Evolutionary conservation across 1,140 invertebrate genomes (phyloP).

Genomic region (Scaptodrosophila lebanonensis): DNA sequence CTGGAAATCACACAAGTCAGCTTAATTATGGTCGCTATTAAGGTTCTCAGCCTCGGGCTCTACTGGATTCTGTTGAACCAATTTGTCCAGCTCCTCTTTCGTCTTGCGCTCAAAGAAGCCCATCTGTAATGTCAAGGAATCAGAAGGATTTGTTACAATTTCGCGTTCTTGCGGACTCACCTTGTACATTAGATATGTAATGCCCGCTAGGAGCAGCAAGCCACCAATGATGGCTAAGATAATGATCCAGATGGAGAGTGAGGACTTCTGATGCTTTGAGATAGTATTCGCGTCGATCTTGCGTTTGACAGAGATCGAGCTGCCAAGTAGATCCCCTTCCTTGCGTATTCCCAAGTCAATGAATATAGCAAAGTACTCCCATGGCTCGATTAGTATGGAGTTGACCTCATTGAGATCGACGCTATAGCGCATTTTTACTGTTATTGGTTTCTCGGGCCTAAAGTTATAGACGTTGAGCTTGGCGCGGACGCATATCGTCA

Average conservation of each 20-base stretch:
- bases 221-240: conserved; percentile 63
- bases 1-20: conserved; percentile 32
- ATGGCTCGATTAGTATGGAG: conserved; percentile 65
- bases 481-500: conserved; percentile 61
- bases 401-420: conserved; percentile 72
- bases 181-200: conserved; percentile 67
- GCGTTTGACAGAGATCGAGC: conserved; percentile 34
- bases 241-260: conserved; percentile 57
- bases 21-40: conserved; percentile 53
- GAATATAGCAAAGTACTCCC: conserved; percentile 71
- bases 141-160: background rate
- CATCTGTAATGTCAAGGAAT: conserved; percentile 20
- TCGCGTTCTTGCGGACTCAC: conserved; percentile 20
- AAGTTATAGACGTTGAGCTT: conserved; percentile 64
- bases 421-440: conserved; percentile 56
- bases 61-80: conserved; percentile 52
- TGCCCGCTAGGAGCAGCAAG: conserved; percentile 47
- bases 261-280: conserved; percentile 57
- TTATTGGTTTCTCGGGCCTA: conserved; percentile 56
- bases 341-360: conserved; percentile 50
- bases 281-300: conserved; percentile 70
- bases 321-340: conserved; percentile 48
- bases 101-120: conserved; percentile 71
- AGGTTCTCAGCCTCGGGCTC: conserved; percentile 71
- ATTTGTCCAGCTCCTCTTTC: conserved; percentile 65